Evolutionary conservation across 2,113 vertebrate species (phyloP), one percentile per base, ranked within the genome.

Genomic region (Stictonetta naevosa): DNA sequence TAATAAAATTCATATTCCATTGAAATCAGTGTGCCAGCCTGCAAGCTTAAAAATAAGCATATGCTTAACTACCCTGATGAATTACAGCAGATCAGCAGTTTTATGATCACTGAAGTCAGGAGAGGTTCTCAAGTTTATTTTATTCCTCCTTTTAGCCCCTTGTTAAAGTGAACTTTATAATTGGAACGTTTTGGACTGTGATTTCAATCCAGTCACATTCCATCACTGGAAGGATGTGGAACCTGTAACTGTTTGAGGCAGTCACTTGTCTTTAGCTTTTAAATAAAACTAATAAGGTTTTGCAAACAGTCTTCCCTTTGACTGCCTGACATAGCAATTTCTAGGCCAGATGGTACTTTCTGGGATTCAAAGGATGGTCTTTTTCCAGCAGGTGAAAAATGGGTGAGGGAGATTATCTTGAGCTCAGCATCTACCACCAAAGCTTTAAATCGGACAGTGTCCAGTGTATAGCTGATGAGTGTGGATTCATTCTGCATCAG

Each of bases 1-100:
- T 88, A 73, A 76, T 90, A 88, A 88, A 93, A 93, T 22, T 10
- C n/a, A 40, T 83, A 67, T 93, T 91, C 81, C 25, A 17, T n/a
- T 83, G 67, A 77, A 88, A 62, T 28, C 58, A 15, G 26, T 31
- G 33, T 66, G 82, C 50, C 71, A 93, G 53, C 5, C 59, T 86
- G 63, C 6, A 66, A 83, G 33, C 59, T 88, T 38, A 23, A 63
- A 67, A 71, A 50, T 5, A 48, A 86, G 25, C 68, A 46, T 50
- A 46, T 23, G 64, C 46, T 83, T 50, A 88, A 26, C n/a, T 69
- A 33, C 46, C 59, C n/a, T 50, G 46, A 74, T 81, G 42, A 78
- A 75, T 92, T 88, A 81, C 17, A 67, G 36, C 18, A 76, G 62
- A 80, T 76, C 40, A 74, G 36, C 58, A 66, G 10, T 55, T 93